phyloP scores from a whole-genome alignment of 23 tunicate species.

The Ascidia mentula region DNA sequence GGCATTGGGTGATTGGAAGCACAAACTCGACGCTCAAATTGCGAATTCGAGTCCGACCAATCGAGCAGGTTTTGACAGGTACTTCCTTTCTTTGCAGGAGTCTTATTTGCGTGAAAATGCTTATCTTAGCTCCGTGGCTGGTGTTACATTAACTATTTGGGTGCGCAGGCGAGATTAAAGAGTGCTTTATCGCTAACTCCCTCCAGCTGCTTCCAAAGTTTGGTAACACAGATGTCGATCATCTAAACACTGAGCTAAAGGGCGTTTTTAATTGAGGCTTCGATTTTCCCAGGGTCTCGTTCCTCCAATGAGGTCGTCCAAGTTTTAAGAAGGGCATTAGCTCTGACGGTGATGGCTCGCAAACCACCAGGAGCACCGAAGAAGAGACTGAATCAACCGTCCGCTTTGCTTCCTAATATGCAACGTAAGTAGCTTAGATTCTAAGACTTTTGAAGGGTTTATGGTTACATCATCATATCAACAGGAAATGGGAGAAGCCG shows the following conservation, averaged over 20 bases:
- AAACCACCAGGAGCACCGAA: constrained; percentile 2
- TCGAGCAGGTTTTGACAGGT: not conserved
- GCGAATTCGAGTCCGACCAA: not conserved
- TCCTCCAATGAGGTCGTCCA: not conserved
- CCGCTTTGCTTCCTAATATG: not conserved
- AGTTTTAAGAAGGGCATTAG: not conserved
- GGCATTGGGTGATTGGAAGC: not conserved
- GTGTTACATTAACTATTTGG: too few relatives aligned
- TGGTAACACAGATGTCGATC: too few relatives aligned
- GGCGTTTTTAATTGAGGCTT: too few relatives aligned
- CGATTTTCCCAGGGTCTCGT: not conserved
- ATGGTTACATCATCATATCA: too few relatives aligned
- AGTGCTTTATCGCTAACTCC: too few relatives aligned
- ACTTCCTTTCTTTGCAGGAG: too few relatives aligned
- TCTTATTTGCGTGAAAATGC: too few relatives aligned
- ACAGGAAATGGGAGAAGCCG: not conserved
- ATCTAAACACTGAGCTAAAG: too few relatives aligned
- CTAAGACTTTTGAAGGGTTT: not conserved
- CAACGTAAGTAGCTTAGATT: not conserved
- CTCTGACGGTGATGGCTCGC: not conserved
- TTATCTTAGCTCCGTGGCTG: too few relatives aligned
- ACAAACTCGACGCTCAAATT: not conserved
- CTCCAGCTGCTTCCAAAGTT: too few relatives aligned
- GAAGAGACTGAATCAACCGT: not conserved
- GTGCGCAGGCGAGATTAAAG: too few relatives aligned